Base-by-base conservation (phyloP, 2,888 invertebrate species). In the Antitype chi region DNA sequence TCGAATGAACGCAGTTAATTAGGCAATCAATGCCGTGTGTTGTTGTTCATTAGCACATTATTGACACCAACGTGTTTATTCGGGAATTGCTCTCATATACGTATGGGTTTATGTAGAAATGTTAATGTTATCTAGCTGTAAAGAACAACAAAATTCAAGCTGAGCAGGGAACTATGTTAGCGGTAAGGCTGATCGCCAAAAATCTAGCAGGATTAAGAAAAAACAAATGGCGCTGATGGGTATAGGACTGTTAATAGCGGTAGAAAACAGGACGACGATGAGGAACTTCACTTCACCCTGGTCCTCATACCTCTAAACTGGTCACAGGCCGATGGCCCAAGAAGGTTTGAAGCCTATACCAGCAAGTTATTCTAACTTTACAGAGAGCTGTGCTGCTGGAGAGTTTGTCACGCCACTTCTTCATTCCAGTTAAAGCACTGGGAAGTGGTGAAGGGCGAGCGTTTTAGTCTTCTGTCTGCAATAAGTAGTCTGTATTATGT, bases 11-110 rank as follows among this genome's bases (percentile, higher is more conserved):
- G 71, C 59, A 68, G 81, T 80, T 85, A 83, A 85, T 85, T 72
- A 80, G 76, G 69, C 78, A 88, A 86, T 85, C 77, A 87, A 72
- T 74, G 73, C 75, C 60, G 74, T 82, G 60, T 75, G 70, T 83
- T 52, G 70, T 82, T 79, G 81, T 81, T 80, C 72, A 82, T 80
- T 74, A 78, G 74, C 76, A 60, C 57, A 70, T 70, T 53, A 43
- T 64, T 28, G 23, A 64, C 38, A 63, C 11, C 7, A 49, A 25
- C 8, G 11, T 63, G n/a, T 49, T 20, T 11, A 52, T 49, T 63
- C 8, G 49, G 17, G 60, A 15, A 9, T 70, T 28, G n/a, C 38
- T 78, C 0, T 49, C 20, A 25, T 25, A 23, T 25, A 25, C 1
- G 8, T 11, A 47, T 49, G 9, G 32, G 6, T 52, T 23, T 76